phyloP scores from a whole-genome alignment of 2,113 vertebrate genomes.

The Epinephelus lanceolatus region DNA sequence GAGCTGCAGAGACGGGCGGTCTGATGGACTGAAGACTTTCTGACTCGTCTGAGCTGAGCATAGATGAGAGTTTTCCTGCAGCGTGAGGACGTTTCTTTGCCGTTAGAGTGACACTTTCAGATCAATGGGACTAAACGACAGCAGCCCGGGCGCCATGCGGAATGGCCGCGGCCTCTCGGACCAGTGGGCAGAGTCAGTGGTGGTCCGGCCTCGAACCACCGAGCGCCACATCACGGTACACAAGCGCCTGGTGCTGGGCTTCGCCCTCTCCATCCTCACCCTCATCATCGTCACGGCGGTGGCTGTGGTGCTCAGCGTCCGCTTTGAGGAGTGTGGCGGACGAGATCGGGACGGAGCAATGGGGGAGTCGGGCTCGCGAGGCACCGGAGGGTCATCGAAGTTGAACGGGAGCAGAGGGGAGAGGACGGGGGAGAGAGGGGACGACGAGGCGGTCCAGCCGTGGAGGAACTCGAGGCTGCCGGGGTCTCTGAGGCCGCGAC shows the following conservation, averaged over 20 bases:
- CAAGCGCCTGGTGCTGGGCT: conserved; percentile 91
- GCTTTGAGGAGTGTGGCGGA: conserved; percentile 90
- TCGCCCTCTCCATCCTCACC: conserved; percentile 92
- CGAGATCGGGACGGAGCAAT: conserved; percentile 45
- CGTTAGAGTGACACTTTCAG: conserved; percentile 24
- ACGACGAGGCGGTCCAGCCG: conserved; percentile 82
- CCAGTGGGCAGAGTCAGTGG: conserved; percentile 90
- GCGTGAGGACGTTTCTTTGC: conserved; percentile 11
- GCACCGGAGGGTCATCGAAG: conserved; percentile 60
- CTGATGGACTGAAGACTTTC: neutral
- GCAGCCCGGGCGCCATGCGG: conserved; percentile 84
- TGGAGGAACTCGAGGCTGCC: conserved; percentile 91
- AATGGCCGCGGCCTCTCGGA: conserved; percentile 89
- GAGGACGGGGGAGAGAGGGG: conserved; percentile 68
- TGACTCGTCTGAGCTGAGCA: neutral
- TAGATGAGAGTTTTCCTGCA: conserved; percentile 44
- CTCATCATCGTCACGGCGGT: conserved; percentile 92
- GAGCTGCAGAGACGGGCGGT: neutral
- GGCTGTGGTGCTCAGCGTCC: conserved; percentile 91
- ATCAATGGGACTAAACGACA: conserved; percentile 89
- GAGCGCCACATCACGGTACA: conserved; percentile 93
- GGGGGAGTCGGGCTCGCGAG: conserved; percentile 56
- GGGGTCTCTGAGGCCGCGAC: conserved; percentile 88
- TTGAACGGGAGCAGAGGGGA: conserved; percentile 77
- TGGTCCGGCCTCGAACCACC: conserved; percentile 89